phyloP scores from a whole-genome alignment of 1,140 invertebrate species.

The Drosophila serrata region DNA sequence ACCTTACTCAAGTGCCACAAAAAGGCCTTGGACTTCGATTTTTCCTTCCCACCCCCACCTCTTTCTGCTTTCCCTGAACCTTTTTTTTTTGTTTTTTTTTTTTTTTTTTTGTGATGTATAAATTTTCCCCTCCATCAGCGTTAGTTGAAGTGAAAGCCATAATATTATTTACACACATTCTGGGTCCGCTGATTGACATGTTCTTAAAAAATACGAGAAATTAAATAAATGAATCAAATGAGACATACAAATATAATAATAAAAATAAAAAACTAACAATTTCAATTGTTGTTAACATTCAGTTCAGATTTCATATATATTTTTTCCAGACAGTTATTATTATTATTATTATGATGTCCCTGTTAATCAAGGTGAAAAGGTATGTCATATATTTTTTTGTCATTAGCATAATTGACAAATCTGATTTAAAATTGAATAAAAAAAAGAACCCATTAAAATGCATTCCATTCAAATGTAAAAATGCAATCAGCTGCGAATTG shows the following conservation, averaged over 20 bases:
- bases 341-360: not conserved
- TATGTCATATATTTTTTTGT: not conserved
- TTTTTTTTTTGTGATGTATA: too few relatives aligned
- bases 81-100: too few relatives aligned
- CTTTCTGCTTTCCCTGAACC: not conserved
- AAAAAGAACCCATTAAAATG: constrained; percentile 7
- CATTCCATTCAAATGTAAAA: constrained; percentile 20
- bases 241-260: not conserved
- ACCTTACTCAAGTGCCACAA: constrained; percentile 72
- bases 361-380: not conserved
- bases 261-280: not conserved
- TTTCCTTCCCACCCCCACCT: not conserved
- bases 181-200: constrained; percentile 4
- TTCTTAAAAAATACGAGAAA: not conserved
- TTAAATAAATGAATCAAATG: not conserved
- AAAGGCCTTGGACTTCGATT: constrained; percentile 22
- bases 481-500: constrained; percentile 29
- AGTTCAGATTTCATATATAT: not conserved
- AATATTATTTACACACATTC: constrained; percentile 27
- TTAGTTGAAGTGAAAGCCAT: constrained; percentile 29
- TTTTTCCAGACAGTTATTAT: not conserved
- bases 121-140: constrained; percentile 1
- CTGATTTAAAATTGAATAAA: constrained; percentile 6
- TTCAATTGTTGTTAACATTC: not conserved
- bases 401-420: constrained; percentile 24